Conservation (phyloP, 2,797 vertebrate genomes). For the Siniperca undulata region DNA sequence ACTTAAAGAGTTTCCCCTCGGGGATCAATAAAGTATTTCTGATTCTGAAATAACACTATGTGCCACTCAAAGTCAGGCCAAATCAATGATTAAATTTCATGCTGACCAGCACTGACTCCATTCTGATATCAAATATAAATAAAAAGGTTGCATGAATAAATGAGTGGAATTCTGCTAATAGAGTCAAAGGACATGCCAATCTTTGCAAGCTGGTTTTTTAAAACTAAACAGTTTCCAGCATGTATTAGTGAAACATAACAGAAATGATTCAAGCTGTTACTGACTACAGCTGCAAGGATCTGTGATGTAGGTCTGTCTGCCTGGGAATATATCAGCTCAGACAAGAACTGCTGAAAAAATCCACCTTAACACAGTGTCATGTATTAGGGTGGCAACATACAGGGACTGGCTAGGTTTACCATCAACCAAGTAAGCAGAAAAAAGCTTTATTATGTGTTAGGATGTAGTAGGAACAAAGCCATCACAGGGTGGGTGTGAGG, state of each 20-base stretch:
- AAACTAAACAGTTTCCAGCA: slow-evolving; percentile 23
- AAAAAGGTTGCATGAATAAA: slow-evolving; percentile 50
- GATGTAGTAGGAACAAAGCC: not conserved
- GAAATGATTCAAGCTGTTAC: slow-evolving; percentile 10
- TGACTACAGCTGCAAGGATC: slow-evolving; percentile 1
- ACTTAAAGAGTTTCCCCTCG: no score
- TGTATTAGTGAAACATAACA: slow-evolving; percentile 9
- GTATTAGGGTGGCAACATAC: not conserved
- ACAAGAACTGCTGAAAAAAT: not conserved
- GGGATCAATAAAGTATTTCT: no score
- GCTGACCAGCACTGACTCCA: slow-evolving; percentile 51
- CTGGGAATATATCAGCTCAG: not conserved
- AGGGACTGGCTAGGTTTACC: not conserved
- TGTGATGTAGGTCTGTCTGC: slow-evolving; percentile 16
- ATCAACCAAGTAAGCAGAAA: not conserved
- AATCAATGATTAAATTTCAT: slow-evolving; percentile 62
- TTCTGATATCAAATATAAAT: slow-evolving; percentile 66
- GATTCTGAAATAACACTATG: slow-evolving; percentile 24
- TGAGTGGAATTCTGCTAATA: slow-evolving; percentile 38
- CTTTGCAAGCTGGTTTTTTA: slow-evolving; percentile 21
- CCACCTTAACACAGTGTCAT: not conserved
- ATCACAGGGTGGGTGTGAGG: not conserved
- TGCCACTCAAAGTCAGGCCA: slow-evolving; percentile 42
- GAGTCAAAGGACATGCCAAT: slow-evolving; percentile 50
- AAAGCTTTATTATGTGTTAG: not conserved